Evolutionary conservation across 2,797 vertebrate genomes (phyloP), one percentile per base, ranked within the genome.

Genomic region (Benthosema pterotum): DNA sequence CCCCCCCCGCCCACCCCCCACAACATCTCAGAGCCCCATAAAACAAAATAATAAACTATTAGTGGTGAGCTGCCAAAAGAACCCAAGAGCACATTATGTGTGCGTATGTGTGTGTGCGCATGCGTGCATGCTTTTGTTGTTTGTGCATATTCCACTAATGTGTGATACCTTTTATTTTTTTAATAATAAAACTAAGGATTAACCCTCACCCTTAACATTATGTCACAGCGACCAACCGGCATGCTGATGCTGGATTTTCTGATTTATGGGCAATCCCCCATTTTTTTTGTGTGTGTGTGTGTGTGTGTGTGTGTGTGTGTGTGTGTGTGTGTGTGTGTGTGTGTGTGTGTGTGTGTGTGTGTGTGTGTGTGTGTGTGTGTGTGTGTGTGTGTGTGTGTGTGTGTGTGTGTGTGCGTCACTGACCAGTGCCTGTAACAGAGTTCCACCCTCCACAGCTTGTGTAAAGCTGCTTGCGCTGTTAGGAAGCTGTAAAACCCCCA

Each of bases 31-130:
- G 32, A 73, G 78, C 78, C 88, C 87, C 61, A 87, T 94, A 93
- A 90, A 89, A 83, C 78, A 85, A 88, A 91, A 89, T 93, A 92
- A 93, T 91, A 91, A 87, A 92, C 88, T 90, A 77, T 9, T 38
- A 9, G 71, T 82, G 25, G 71, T 82, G 32, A 38, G 57, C 77
- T 88, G 90, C 89, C 91, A 93, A 90, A 90, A 87, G 74, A 83
- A 73, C 73, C 77, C 67, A 62, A n/a, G n/a, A n/a, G n/a, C n/a
- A n/a, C n/a, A n/a, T n/a, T 80, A 78, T 85, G 75, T 79, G 18
- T 75, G 62, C 7, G 81, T 51, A 28, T 42, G n/a, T 16, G 83
- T 87, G 83, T 89, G 60, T 83, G 82, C 67, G 49, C 3, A 38
- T 17, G 54, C 17, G n/a, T 43, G 54, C 5, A 38, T 42, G 32